Conservation (phyloP, 2,113 vertebrate genomes). For the Chaetorhynchus papuensis region DNA sequence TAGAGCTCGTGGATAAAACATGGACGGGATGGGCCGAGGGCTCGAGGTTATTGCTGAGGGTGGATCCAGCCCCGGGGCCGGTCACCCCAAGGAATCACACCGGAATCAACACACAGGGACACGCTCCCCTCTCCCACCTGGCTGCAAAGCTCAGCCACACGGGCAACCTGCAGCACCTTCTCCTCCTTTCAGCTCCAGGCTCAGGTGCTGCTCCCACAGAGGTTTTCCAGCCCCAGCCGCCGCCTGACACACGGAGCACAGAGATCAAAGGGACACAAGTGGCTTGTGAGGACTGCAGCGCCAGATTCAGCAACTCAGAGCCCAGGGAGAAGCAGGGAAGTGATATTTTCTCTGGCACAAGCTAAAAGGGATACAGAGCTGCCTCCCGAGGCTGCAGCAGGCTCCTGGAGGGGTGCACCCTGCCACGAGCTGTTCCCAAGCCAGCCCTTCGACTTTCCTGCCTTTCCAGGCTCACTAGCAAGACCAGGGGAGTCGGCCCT, state of each 20-base stretch:
- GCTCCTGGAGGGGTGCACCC: background rate
- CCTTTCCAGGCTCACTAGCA: slow-evolving; percentile 18
- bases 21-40: background rate
- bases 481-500: background rate
- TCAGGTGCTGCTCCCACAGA: background rate
- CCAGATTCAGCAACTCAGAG: background rate
- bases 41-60: slow-evolving; percentile 31
- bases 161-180: background rate
- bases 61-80: background rate
- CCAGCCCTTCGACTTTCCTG: background rate
- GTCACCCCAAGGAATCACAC: background rate
- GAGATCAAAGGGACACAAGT: background rate
- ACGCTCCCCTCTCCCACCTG: background rate
- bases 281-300: accelerated
- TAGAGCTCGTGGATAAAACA: background rate
- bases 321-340: background rate
- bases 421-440: background rate
- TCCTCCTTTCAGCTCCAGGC: background rate
- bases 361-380: background rate
- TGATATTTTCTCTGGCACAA: background rate
- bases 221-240: background rate
- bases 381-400: background rate
- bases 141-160: background rate
- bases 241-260: background rate
- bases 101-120: background rate